Evolutionary conservation across 2,888 invertebrate species (phyloP).

Genomic region (Eubasilissa splendida): DNA sequence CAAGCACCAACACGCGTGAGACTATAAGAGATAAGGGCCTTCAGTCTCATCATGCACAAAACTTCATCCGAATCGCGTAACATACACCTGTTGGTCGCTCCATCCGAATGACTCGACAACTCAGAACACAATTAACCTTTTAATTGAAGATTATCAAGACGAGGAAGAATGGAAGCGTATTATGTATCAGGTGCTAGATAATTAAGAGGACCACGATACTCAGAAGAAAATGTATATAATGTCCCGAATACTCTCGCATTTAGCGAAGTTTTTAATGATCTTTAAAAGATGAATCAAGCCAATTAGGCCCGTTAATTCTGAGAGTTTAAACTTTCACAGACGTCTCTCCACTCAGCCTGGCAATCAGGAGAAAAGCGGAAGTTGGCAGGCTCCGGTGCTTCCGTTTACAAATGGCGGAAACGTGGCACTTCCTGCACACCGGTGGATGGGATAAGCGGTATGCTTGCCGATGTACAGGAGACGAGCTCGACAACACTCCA

Average conservation of each 20-base stretch:
- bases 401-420: conserved; percentile 24
- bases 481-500: not conserved
- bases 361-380: conserved; percentile 26
- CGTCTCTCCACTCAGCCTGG: not conserved
- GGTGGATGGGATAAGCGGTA: not conserved
- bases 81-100: too few relatives aligned
- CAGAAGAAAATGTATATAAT: too few relatives aligned
- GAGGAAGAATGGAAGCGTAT: too few relatives aligned
- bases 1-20: too few relatives aligned
- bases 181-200: too few relatives aligned
- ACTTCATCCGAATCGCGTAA: too few relatives aligned
- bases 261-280: not conserved
- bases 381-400: conserved; percentile 19
- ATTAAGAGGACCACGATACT: too few relatives aligned
- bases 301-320: conserved; percentile 2
- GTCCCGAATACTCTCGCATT: not conserved
- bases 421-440: conserved; percentile 25
- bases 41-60: too few relatives aligned
- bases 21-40: too few relatives aligned
- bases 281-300: not conserved
- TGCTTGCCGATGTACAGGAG: not conserved
- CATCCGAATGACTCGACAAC: too few relatives aligned
- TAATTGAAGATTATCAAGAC: too few relatives aligned
- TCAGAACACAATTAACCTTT: too few relatives aligned
- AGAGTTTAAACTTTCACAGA: conserved; percentile 11